Evolutionary conservation across 2,888 invertebrate species (phyloP).

Genomic region (Dicranocentrus wangi): DNA sequence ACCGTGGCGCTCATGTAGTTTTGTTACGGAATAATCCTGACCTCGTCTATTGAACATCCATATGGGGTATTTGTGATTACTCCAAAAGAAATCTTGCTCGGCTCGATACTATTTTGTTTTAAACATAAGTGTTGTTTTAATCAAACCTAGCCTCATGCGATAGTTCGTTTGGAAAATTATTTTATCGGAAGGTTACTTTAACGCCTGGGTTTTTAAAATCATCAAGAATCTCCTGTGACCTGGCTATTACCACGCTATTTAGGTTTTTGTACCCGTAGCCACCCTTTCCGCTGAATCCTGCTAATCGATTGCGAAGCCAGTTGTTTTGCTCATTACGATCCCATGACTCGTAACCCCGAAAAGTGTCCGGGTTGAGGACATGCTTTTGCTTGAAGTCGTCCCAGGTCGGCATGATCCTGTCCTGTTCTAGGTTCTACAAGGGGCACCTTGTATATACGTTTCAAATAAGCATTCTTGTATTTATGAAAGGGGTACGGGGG

Average conservation of each 20-base stretch:
- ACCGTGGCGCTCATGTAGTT: conserved; percentile 39
- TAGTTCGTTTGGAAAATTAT: too few species aligned
- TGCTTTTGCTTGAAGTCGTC: conserved; percentile 52
- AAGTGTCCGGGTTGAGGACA: conserved; percentile 45
- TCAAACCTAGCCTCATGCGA: too few species aligned
- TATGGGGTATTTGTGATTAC: conserved; percentile 47
- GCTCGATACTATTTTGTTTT: conserved; percentile 6
- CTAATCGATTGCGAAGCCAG: conserved; percentile 45
- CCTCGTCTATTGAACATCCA: conserved; percentile 33
- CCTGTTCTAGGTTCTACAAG: too few species aligned
- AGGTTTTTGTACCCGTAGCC: conserved; percentile 49
- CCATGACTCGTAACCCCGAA: conserved; percentile 46
- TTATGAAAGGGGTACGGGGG: too few species aligned
- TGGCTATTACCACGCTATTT: conserved; percentile 61
- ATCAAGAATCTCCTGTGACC: conserved; percentile 38
- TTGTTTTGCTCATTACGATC: conserved; percentile 47
- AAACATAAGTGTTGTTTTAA: too few species aligned
- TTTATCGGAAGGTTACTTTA: conserved; percentile 19
- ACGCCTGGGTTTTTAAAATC: conserved; percentile 43
- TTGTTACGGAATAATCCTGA: conserved; percentile 34
- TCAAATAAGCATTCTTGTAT: too few species aligned
- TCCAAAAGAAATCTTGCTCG: conserved; percentile 54
- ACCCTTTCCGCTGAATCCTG: neutral
- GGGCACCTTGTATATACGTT: too few species aligned
- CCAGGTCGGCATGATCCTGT: conserved; percentile 61